Evolutionary conservation across 1,140 invertebrate genomes (phyloP), one percentile per base, ranked within the genome.

Genomic region (Sarcophaga bullata): DNA sequence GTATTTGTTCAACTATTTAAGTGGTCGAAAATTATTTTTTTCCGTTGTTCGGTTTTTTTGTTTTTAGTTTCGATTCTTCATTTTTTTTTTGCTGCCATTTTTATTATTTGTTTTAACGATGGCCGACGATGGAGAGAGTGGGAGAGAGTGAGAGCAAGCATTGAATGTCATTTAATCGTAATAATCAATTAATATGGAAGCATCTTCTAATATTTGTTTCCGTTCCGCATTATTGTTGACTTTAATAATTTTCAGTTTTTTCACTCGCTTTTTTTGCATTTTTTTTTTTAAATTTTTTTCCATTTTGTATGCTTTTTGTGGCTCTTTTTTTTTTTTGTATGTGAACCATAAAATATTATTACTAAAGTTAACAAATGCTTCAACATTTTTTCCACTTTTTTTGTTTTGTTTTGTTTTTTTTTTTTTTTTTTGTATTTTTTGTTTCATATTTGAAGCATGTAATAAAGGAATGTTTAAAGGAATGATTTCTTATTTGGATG

Each of bases 101-200:
- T n/a, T 58, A n/a, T 4, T 13, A n/a, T 58, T 58, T 58, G 7
- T 58, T 58, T 58, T n/a, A n/a, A 13, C 6, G 13, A 52, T 52
- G 50, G 9, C 50, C 13, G 50, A 1, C 1, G 13, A 52, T 6
- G 6, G 25, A 2, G 25, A 37, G 25, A 4, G 1, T 2, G 4
- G 4, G 25, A 37, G 25, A 37, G 25, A 2, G 25, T 52, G 50
- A 52, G 50, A 52, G 25, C 50, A 52, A 1, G 6, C 1, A 52
- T 10, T 52, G 13, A 25, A 8, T 8, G 17, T 8, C 48, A 78
- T 78, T 78, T 78, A 78, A 50, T 78, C 50, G 75, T 78, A 19
- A 78, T 78, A 78, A 78, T 50, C 75, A 78, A 78, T 78, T 52
- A 78, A 78, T 78, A 78, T 78, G 75, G 50, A 19, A 78, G 52